Evolutionary conservation across 2,113 vertebrate genomes (phyloP), one percentile per base, ranked within the genome.

Genomic region (Hippopotamus amphibius): DNA sequence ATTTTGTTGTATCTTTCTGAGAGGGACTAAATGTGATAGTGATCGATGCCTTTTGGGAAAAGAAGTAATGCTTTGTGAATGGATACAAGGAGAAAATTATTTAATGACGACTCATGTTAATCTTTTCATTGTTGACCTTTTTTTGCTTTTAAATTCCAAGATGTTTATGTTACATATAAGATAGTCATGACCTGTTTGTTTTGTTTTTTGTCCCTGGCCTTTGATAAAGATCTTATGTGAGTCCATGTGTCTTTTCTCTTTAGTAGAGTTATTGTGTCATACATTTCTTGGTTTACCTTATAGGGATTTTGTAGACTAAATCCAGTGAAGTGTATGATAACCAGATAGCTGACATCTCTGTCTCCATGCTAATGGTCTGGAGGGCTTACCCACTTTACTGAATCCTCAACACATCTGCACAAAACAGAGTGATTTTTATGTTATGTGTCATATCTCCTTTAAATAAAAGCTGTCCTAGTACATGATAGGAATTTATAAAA

Each of bases 71-170:
- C 71, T 95, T 97, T 95, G 4, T 85, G 48, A 85, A 30, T 37
- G 33, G 76, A 4, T 57, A 68, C 12, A 69, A 63, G 81, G 43
- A 87, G 17, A 74, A 89, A 90, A 79, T 76, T 17, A 81, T 41
- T 48, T 91, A 79, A 46, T 83, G 81, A 61, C 50, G 43, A 50
- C 84, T 91, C 71, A 7, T 46, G 74, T 86, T 88, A 83, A 79
- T 88, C 77, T 85, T 96, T 71, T 66, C 46, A 93, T 1, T 22
- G 24, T 53, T 88, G 24, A 92, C 4, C 12, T 83, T 68, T 93
- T 76, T 93, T 81, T 74, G 43, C 57, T 94, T 96, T 93, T 69
- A 91, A 95, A 82, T 92, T 87, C 9, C 90, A 41, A 95, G 59
- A 41, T 93, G 48, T 87, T 91, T 84, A 12, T 68, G n/a, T 85